Base-by-base conservation (phyloP, 30 jellyfish, hydroid and myxozoan genomes). In the Aurelia coerulea region DNA sequence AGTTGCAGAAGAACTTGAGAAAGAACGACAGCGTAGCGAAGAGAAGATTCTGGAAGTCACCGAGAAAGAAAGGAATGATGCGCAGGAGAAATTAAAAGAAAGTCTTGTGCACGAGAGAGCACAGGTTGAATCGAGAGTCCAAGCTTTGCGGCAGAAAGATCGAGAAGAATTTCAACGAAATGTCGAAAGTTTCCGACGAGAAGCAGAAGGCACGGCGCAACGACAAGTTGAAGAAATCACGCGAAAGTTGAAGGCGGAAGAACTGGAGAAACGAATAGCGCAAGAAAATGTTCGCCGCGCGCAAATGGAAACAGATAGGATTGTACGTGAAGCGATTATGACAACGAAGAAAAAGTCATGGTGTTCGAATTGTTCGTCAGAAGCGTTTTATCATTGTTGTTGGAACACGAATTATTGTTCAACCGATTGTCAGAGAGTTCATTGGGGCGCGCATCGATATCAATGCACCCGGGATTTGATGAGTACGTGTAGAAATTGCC, bases 361-460 rank as follows among this genome's bases (percentile, higher is more conserved):
- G 98, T 93, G 98, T 58, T 88, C 98, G 32, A 93, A 84, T 70
- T 93, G 98, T 68, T 78, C 95, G 31, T 58, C 95, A 65, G 98
- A 93, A 73, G 98, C 98, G 11, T 93, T 93, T 79, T 93, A 93
- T 75, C 98, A 93, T 77, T 93, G 98, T 66, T 93, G 98, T 86
- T 93, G 98, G 98, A 93, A 93, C 49, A 93, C 98, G 33, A 93
- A 93, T 83, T 93, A 93, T 76, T 93, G 98, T 69, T 88, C 98
- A 54, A 93, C 96, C 54, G 97, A 93, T n/a, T 93, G 98, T 42
- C 98, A 93, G 51, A 70, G 98, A 32, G 91, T 88, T 49, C 98
- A 93, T 64, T 93, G 98, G 98, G 91, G 85, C n/a, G 76, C 98
- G 13, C 98, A 93, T 82, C 83, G 98, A 49, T 93, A 93, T 52